Evolutionary conservation across 2,797 vertebrate genomes (phyloP).

Genomic region (Muraenolepis orangiensis): DNA sequence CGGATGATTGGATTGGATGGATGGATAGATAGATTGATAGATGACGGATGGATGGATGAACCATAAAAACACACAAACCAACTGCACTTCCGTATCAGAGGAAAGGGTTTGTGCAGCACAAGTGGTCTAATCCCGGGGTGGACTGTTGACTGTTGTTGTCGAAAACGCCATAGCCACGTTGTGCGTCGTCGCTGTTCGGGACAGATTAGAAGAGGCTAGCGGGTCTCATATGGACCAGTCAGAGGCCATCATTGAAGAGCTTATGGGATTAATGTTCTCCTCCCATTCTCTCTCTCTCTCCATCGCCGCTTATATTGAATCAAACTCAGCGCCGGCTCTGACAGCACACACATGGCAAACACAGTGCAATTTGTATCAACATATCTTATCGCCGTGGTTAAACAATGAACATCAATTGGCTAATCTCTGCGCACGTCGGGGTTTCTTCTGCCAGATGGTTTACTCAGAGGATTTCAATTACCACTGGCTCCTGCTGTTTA

Average conservation of each 20-base stretch:
- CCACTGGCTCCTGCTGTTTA: conserved; percentile 13
- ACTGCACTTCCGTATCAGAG: background rate
- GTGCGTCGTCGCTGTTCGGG: conserved; percentile 75
- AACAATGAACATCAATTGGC: conserved; percentile 45
- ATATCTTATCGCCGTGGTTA: conserved; percentile 40
- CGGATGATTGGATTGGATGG: background rate
- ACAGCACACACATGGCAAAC: conserved; percentile 38
- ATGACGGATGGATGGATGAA: background rate
- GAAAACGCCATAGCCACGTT: conserved; percentile 76
- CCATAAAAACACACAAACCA: background rate
- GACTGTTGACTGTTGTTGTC: conserved; percentile 75
- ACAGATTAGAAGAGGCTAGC: conserved; percentile 76
- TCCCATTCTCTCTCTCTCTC: conserved; percentile 36
- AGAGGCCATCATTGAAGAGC: conserved; percentile 77
- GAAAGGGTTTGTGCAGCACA: conserved; percentile 12
- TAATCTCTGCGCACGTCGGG: conserved; percentile 28
- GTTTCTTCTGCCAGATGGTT: conserved; percentile 53
- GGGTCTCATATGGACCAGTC: conserved; percentile 79
- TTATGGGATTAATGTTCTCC: conserved; percentile 77
- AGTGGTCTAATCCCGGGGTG: conserved; percentile 71
- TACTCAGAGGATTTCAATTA: conserved; percentile 50
- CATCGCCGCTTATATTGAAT: conserved; percentile 72
- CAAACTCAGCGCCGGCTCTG: conserved; percentile 46
- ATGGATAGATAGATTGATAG: background rate
- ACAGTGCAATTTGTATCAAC: conserved; percentile 49